A percentile compares a stretch with the other conserved stretches of the same genome.
Evolutionary conservation across 2,888 invertebrate genomes (phyloP).

Genomic region (Pherbina coryleti): DNA sequence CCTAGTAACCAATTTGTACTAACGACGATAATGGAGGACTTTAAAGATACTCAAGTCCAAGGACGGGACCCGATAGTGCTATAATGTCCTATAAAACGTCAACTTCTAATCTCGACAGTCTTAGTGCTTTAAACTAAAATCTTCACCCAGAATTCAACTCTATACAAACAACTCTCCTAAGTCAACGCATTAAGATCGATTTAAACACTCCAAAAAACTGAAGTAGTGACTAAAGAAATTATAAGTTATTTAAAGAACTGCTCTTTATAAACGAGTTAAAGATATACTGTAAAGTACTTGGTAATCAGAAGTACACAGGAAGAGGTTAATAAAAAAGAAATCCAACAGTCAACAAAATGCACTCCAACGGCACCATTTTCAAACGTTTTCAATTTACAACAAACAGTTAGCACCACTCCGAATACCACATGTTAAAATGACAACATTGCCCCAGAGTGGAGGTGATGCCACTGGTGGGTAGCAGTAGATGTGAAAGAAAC

Average conservation of each 20-base stretch:
- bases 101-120: too few relatives aligned
- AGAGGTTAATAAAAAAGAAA: constrained; percentile 17
- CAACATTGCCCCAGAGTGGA: neutral
- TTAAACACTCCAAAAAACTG: neutral
- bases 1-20: too few relatives aligned
- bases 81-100: too few relatives aligned
- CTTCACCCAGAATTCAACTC: too few relatives aligned
- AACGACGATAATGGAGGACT: too few relatives aligned
- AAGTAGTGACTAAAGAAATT: neutral
- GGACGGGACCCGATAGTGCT: too few relatives aligned
- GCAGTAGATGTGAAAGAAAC: neutral
- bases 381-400: constrained; percentile 33
- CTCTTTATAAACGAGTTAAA: neutral
- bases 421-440: neutral
- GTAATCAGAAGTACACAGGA: neutral
- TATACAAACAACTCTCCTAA: too few relatives aligned
- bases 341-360: constrained; percentile 18
- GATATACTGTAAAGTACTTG: neutral
- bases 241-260: neutral
- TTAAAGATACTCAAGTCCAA: too few relatives aligned
- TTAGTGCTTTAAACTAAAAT: too few relatives aligned
- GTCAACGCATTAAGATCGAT: neutral
- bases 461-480: neutral
- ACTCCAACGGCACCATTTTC: constrained; percentile 24
- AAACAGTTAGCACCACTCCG: constrained; percentile 1